Evolutionary conservation across 2,888 invertebrate genomes (phyloP).

Genomic region (Cactoblastis cactorum): DNA sequence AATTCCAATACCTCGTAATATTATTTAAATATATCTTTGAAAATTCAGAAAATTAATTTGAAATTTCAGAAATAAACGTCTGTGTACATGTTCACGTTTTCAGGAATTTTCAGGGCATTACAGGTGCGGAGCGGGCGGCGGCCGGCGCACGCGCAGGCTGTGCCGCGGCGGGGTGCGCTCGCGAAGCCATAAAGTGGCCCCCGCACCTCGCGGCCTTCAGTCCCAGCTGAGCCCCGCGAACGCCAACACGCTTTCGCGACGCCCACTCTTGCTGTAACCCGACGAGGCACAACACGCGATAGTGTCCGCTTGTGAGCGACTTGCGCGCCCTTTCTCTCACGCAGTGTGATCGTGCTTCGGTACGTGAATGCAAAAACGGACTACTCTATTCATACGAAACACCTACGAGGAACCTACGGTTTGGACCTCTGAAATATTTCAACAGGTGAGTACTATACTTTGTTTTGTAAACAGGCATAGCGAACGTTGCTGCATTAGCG

Average conservation of each 20-base stretch:
- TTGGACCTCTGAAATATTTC: conserved; percentile 50
- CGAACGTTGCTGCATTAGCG: conserved; percentile 55
- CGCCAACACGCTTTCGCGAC: conserved; percentile 66
- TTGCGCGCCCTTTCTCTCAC: conserved; percentile 76
- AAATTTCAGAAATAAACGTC: neutral
- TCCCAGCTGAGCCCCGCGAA: conserved; percentile 60
- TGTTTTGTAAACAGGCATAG: conserved; percentile 39
- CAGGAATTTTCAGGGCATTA: conserved; percentile 9
- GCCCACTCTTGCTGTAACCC: conserved; percentile 58
- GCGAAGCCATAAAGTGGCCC: conserved; percentile 65
- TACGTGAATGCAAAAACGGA: conserved; percentile 77
- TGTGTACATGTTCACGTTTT: neutral
- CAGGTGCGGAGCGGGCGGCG: neutral
- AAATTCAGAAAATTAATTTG: neutral
- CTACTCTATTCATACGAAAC: conserved; percentile 64
- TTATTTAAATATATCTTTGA: neutral
- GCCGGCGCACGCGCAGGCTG: conserved; percentile 36
- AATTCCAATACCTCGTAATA: neutral
- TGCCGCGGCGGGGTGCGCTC: conserved; percentile 50
- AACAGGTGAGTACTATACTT: conserved; percentile 54
- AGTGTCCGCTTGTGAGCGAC: conserved; percentile 60
- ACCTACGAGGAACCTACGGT: conserved; percentile 50
- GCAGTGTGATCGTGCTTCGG: conserved; percentile 73
- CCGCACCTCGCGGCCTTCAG: conserved; percentile 76
- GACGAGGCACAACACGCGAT: conserved; percentile 62